Base-by-base conservation (phyloP, 2,113 vertebrate species). In the Nycticorax nycticorax region DNA sequence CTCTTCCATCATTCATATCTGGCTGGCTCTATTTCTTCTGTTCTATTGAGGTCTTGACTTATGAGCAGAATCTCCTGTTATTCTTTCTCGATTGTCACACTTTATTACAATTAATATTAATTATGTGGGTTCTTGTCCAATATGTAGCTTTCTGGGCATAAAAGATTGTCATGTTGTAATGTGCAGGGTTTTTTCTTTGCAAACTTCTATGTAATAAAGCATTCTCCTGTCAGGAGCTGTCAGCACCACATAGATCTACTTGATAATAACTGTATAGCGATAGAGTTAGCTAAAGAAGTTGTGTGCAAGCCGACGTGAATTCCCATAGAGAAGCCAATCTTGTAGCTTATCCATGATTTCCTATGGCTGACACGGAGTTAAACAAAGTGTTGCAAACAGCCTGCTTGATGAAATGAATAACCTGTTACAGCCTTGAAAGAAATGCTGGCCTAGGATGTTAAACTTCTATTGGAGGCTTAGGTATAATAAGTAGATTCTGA, bases 351-450 rank as follows among this genome's bases (percentile, higher is more conserved):
- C 96, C 77, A 8, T 55, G 50, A 91, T 95, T 95, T 96, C 87
- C 89, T 94, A 35, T 52, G 87, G 87, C 86, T 97, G 96, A 96
- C 90, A 90, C 28, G 67, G 81, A 88, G 81, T 66, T 91, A 92
- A 95, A 91, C 80, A 52, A 88, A 76, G 94, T 91, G 89, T 83
- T 95, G 87, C 87, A 96, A 97, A 96, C 94, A 95, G 81, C 87
- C 95, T 95, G 87, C 91, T 69, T 91, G 92, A 89, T 55, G 64
- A 93, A 95, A 91, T 62, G 87, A 93, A 69, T 97, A 95, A 96
- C 94, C 91, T 93, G 80, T 95, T 97, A 94, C 94, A 97, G 94
- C 94, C 89, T 68, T 88, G 93, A 96, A 95, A 96, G 84, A 88
- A 97, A 83, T 27, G 71, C 59, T 97, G 92, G 95, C 95, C 92